Percentiles rank a stretch among this genome's conserved stretches.
phyloP scores from a whole-genome alignment of 2,797 vertebrate genomes.

The Myotis pilosus region DNA sequence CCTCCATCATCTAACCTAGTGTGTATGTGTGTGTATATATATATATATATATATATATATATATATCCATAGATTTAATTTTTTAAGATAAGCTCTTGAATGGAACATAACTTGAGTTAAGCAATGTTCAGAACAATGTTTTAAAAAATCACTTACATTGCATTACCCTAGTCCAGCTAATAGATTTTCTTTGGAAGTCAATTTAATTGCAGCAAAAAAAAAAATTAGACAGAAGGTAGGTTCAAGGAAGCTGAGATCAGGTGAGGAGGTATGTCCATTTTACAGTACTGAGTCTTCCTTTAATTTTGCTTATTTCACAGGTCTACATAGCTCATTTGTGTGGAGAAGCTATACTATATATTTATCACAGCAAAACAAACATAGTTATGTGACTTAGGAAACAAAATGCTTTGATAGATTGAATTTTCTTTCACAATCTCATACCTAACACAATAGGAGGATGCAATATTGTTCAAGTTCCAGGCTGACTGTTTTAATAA shows the following conservation, averaged over 20 bases:
- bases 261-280: background rate
- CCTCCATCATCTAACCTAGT: background rate
- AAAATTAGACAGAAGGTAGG: background rate
- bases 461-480: background rate
- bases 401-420: background rate
- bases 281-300: background rate
- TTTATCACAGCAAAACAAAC: background rate
- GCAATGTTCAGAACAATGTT: background rate
- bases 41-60: fast-evolving
- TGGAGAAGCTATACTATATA: background rate
- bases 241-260: background rate
- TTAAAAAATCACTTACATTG: background rate
- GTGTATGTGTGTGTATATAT: too few species aligned
- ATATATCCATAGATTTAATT: background rate
- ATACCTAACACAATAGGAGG: background rate
- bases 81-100: background rate
- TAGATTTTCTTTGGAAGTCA: background rate
- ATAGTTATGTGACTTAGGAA: background rate
- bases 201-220: background rate
- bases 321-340: background rate
- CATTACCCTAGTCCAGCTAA: background rate
- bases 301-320: background rate
- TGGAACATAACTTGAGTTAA: background rate
- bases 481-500: background rate
- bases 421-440: background rate